Percentiles rank a stretch among this genome's conserved stretches.
phyloP scores from a whole-genome alignment of 2,113 vertebrate species.

The Indicator indicator region DNA sequence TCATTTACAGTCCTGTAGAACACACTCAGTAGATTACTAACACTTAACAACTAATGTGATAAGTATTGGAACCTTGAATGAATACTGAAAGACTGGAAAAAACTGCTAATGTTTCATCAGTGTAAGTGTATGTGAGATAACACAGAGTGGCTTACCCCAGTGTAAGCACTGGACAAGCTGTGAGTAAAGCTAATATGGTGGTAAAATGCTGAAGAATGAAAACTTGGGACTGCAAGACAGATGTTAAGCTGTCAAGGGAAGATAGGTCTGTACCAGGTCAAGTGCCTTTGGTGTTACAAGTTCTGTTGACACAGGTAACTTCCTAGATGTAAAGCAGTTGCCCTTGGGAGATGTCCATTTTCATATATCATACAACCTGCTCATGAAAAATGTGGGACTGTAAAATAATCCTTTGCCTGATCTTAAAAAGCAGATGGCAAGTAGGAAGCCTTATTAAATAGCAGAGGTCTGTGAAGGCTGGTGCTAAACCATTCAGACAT shows the following conservation, averaged over 20 bases:
- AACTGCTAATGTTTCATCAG: background rate
- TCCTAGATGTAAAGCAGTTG: background rate
- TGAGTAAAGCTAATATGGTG: background rate
- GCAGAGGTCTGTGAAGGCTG: background rate
- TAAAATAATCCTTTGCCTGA: background rate
- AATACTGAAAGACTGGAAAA: background rate
- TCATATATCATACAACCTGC: background rate
- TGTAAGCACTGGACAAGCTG: background rate
- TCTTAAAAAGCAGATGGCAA: background rate
- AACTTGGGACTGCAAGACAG: background rate
- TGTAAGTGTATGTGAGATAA: background rate
- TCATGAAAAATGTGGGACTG: background rate
- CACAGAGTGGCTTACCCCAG: background rate
- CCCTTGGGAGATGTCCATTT: background rate
- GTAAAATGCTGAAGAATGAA: background rate
- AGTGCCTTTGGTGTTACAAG: background rate
- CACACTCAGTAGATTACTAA: background rate
- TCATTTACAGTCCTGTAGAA: background rate
- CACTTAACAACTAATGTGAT: background rate
- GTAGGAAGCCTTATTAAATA: background rate
- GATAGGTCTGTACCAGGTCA: background rate
- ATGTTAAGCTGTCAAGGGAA: background rate
- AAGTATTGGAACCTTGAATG: background rate
- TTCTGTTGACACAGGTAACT: background rate
- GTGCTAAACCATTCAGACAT: background rate